Conservation (phyloP, 30 jellyfish, hydroid and myxozoan species). For the Hydractinia echinata region DNA sequence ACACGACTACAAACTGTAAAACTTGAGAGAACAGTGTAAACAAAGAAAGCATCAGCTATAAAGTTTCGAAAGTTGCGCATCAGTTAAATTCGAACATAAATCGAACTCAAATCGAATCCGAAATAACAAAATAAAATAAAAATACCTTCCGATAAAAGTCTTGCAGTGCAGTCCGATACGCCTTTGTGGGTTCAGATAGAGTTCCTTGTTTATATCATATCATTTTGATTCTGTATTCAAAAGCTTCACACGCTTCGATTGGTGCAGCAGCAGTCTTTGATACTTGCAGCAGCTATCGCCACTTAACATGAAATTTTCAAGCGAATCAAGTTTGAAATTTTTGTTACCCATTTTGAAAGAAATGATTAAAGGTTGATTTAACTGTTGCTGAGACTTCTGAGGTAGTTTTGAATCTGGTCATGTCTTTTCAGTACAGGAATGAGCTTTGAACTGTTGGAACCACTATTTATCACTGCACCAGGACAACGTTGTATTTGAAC, state of each 20-base stretch:
- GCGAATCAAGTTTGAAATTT: constrained; percentile 58
- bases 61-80: neutral
- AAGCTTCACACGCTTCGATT: constrained; percentile 77
- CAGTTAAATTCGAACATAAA: neutral
- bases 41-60: neutral
- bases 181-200: constrained; percentile 90
- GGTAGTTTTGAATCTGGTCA: too few relatives aligned
- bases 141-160: constrained; percentile 76
- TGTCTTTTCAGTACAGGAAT: too few relatives aligned
- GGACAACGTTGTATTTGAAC: too few relatives aligned
- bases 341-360: neutral
- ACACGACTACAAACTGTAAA: neutral
- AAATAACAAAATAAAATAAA: neutral
- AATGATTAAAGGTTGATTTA: too few relatives aligned
- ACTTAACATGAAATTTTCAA: constrained; percentile 81
- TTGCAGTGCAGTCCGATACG: constrained; percentile 73
- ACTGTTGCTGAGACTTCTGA: too few relatives aligned
- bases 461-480: too few relatives aligned
- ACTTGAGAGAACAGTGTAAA: neutral
- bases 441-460: too few relatives aligned
- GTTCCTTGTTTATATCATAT: constrained; percentile 83
- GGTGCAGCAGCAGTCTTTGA: constrained; percentile 98
- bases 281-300: constrained; percentile 91
- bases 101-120: neutral
- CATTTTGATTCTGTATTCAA: constrained; percentile 86